A percentile compares a stretch with the other conserved stretches of the same genome.
phyloP scores from a whole-genome alignment of 2,113 vertebrate species.

The Heterocephalus glaber region DNA sequence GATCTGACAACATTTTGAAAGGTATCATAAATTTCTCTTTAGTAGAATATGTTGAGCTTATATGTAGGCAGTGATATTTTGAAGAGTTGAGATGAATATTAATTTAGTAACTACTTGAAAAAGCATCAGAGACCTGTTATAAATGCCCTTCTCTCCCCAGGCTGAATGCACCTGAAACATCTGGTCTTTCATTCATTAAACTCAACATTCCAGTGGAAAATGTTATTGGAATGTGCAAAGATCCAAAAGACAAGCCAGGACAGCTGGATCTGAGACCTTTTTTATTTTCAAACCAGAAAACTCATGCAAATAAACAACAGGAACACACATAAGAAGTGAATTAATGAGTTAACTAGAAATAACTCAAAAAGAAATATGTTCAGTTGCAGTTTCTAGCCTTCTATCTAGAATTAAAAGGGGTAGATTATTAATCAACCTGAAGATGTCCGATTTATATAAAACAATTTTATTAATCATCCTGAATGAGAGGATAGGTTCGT shows the following conservation, averaged over 20 bases:
- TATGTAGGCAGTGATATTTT: not conserved
- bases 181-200: constrained; percentile 71
- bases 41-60: not conserved
- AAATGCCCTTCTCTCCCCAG: constrained; percentile 3
- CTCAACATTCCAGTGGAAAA: constrained; percentile 65
- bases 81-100: constrained; percentile 26
- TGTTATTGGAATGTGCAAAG: constrained; percentile 71
- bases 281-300: constrained; percentile 73
- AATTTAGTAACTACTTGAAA: constrained; percentile 32
- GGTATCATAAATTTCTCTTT: not conserved
- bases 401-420: constrained; percentile 28
- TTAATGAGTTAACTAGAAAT: constrained; percentile 57
- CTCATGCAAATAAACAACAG: constrained; percentile 65
- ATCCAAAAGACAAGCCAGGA: constrained; percentile 64
- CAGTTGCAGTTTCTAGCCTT: constrained; percentile 24
- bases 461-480: not conserved
- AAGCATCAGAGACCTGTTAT: not conserved
- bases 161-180: constrained; percentile 61
- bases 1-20: constrained; percentile 32
- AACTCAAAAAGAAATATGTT: constrained; percentile 33
- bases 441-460: constrained; percentile 4
- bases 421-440: not conserved
- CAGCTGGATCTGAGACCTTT: constrained; percentile 66
- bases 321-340: constrained; percentile 40
- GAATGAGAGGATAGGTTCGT: constrained; percentile 19